Evolutionary conservation across 2,797 vertebrate species (phyloP).

Genomic region (Helostoma temminkii): DNA sequence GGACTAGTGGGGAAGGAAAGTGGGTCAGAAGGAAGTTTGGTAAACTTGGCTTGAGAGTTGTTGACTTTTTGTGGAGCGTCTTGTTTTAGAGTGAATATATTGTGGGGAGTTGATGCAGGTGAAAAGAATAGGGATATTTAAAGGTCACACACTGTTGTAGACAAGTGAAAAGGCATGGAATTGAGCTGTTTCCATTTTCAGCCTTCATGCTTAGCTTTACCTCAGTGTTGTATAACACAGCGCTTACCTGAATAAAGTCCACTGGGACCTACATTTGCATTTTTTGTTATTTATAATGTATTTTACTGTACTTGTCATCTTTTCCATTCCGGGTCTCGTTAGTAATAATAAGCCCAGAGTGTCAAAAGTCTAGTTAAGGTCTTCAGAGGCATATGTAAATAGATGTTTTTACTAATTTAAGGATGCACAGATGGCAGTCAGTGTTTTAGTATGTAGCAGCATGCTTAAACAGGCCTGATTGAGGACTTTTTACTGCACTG

Average conservation of each 20-base stretch:
- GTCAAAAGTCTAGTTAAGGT: background rate
- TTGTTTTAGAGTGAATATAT: slow-evolving; percentile 19
- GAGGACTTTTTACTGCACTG: slow-evolving; percentile 28
- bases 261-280: background rate
- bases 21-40: slow-evolving; percentile 73
- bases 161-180: slow-evolving; percentile 1
- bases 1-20: slow-evolving; percentile 50
- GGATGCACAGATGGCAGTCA: slow-evolving; percentile 44
- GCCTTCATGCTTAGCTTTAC: background rate
- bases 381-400: background rate
- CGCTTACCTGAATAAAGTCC: background rate
- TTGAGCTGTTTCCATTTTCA: slow-evolving; percentile 4
- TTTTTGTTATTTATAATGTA: background rate
- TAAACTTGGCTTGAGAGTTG: slow-evolving; percentile 48
- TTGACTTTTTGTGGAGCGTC: slow-evolving; percentile 37
- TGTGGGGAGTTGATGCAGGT: background rate
- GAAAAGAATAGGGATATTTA: slow-evolving; percentile 20
- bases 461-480: slow-evolving; percentile 27
- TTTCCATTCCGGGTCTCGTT: background rate
- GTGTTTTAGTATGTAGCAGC: slow-evolving; percentile 33
- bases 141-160: slow-evolving; percentile 10
- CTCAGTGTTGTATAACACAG: background rate
- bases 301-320: background rate
- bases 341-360: background rate
- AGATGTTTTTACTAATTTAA: slow-evolving; percentile 28